Evolutionary conservation across 2,797 vertebrate species (phyloP).

Genomic region (Cossypha caffra): DNA sequence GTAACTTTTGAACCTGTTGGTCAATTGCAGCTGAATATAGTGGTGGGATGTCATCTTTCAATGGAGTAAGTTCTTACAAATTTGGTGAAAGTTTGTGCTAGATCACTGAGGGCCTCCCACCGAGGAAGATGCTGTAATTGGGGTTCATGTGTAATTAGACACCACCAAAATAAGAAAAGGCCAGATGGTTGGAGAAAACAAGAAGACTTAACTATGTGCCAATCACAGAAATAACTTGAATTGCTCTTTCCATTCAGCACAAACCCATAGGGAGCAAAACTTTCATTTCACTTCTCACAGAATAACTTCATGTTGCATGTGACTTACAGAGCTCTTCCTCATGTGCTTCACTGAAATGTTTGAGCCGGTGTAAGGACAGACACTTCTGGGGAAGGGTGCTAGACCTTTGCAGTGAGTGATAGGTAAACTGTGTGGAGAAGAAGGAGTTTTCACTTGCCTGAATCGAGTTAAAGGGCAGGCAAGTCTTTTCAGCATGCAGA

Average conservation of each 20-base stretch:
- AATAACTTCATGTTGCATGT: neutral
- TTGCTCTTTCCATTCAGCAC: neutral
- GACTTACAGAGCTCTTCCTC: neutral
- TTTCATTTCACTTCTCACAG: neutral
- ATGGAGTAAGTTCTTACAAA: neutral
- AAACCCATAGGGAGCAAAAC: neutral
- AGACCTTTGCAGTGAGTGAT: neutral
- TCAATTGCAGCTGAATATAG: neutral
- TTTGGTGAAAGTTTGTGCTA: neutral
- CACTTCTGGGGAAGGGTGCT: neutral
- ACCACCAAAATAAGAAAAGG: neutral
- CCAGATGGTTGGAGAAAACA: neutral
- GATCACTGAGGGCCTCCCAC: neutral
- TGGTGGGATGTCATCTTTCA: neutral
- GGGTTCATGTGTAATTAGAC: neutral
- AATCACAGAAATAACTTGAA: neutral
- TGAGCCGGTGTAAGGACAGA: neutral
- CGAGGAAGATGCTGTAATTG: fast-evolving
- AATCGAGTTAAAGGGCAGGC: neutral
- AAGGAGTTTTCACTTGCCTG: neutral
- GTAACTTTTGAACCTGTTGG: neutral
- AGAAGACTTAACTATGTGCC: neutral
- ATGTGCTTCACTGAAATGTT: neutral
- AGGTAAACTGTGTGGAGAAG: neutral
- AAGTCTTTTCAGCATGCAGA: neutral